Evolutionary conservation across 2,888 invertebrate genomes (phyloP).

Genomic region (Lasioglossum oenotherae): DNA sequence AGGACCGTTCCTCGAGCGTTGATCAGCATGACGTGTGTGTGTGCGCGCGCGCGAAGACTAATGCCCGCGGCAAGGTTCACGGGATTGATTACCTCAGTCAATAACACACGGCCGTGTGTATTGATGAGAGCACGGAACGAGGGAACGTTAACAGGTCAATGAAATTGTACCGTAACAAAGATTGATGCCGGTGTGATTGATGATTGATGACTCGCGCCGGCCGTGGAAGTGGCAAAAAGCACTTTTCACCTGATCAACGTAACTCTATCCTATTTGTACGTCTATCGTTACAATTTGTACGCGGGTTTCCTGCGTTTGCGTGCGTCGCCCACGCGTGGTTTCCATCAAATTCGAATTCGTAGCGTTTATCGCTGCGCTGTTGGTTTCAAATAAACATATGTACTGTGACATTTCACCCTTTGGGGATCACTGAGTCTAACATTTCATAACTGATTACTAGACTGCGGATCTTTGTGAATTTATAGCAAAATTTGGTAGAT

Average conservation of each 20-base stretch:
- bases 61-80: slow-evolving; percentile 71
- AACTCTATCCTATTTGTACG: slow-evolving; percentile 64
- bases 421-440: too few species aligned
- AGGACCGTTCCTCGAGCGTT: slow-evolving; percentile 22
- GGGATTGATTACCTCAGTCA: slow-evolving; percentile 73
- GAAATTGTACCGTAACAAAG: slow-evolving; percentile 75
- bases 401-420: too few species aligned
- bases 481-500: too few species aligned
- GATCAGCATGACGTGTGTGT: slow-evolving; percentile 41
- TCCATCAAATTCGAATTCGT: slow-evolving; percentile 11
- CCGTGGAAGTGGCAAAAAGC: slow-evolving; percentile 64
- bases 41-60: slow-evolving; percentile 55
- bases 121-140: slow-evolving; percentile 67
- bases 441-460: too few species aligned
- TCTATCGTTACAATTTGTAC: slow-evolving; percentile 65
- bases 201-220: slow-evolving; percentile 67
- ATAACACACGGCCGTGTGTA: slow-evolving; percentile 70
- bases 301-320: slow-evolving; percentile 3
- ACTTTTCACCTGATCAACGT: slow-evolving; percentile 70
- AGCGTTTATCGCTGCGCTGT: slow-evolving; percentile 14
- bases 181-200: slow-evolving; percentile 73
- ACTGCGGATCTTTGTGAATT: too few species aligned
- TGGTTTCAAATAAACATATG: too few species aligned
- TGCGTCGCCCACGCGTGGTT: slow-evolving; percentile 28
- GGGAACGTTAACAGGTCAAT: slow-evolving; percentile 74